phyloP scores from a whole-genome alignment of 2,888 invertebrate genomes.

The Eutolmus rufibarbis region DNA sequence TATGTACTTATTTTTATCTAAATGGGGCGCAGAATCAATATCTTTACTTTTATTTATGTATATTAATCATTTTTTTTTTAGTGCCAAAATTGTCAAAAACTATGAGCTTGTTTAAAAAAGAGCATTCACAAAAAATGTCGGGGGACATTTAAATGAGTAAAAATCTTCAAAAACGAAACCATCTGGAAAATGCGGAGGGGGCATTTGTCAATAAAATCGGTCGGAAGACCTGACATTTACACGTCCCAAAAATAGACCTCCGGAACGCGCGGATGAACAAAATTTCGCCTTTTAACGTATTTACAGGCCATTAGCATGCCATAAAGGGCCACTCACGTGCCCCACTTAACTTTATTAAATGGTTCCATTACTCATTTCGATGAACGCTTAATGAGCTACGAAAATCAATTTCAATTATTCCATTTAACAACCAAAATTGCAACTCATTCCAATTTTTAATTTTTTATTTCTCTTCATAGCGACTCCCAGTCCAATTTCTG shows the following conservation, averaged over 20 bases:
- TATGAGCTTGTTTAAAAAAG: too few species aligned
- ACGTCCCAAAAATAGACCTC: background rate
- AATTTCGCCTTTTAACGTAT: background rate
- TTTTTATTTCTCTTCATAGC: background rate
- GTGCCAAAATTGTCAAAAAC: too few species aligned
- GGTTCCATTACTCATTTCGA: background rate
- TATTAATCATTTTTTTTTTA: too few species aligned
- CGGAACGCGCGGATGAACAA: background rate
- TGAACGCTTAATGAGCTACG: background rate
- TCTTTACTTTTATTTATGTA: too few species aligned
- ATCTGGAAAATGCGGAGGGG: background rate
- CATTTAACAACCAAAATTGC: background rate
- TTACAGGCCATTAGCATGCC: background rate
- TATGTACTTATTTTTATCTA: too few species aligned
- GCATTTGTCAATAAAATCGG: background rate
- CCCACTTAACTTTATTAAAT: background rate
- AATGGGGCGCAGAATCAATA: too few species aligned
- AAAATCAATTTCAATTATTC: conserved; percentile 7
- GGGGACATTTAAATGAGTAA: background rate
- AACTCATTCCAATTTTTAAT: background rate
- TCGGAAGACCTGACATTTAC: background rate
- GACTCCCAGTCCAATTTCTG: background rate
- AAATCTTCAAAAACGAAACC: background rate
- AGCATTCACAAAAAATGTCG: too few species aligned
- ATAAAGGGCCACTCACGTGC: background rate